These are phyloP conservation scores for Phrixothrix hirtus DNA, from an alignment of 2,888 invertebrate genomes.

Conservation along the genomic window DNA sequence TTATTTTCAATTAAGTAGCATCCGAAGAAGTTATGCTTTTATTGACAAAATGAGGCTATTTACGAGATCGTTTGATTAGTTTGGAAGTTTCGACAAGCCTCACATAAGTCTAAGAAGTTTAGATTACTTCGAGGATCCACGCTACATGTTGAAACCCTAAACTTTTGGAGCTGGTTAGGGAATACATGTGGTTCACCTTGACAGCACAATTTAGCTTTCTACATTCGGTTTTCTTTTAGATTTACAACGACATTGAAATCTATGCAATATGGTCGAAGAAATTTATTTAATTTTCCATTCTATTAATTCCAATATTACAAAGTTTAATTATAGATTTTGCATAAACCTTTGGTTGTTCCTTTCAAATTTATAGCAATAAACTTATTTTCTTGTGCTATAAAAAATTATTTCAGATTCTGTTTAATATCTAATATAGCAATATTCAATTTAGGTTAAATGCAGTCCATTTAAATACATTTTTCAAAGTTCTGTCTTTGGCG, in stretches of 20 bases:
- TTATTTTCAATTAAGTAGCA: conserved; percentile 4
- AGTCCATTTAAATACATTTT: too few species aligned
- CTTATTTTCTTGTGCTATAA: too few species aligned
- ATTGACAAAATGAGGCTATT: conserved; percentile 16
- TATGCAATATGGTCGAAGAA: background rate
- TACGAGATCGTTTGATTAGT: conserved; percentile 26
- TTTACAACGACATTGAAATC: conserved; percentile 12
- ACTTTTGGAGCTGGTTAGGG: conserved; percentile 20
- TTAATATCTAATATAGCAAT: too few species aligned
- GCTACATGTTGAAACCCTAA: conserved; percentile 23
- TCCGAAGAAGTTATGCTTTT: background rate
- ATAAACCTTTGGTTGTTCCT: too few species aligned
- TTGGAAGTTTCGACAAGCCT: conserved; percentile 23
- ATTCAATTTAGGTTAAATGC: too few species aligned
- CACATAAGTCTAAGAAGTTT: conserved; percentile 26
- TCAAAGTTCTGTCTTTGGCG: too few species aligned
- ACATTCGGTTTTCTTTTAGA: conserved; percentile 19
- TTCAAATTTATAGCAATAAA: too few species aligned
- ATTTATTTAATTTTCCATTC: background rate
- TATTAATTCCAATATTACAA: background rate
- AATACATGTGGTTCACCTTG: conserved; percentile 28
- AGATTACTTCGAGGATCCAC: conserved; percentile 26
- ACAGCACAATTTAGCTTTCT: conserved; percentile 29
- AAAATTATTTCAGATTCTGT: too few species aligned
- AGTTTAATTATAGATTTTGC: too few species aligned